Evolutionary conservation across 2,113 vertebrate species (phyloP), one percentile per base, ranked within the genome.

Genomic region (Pitta sordida): DNA sequence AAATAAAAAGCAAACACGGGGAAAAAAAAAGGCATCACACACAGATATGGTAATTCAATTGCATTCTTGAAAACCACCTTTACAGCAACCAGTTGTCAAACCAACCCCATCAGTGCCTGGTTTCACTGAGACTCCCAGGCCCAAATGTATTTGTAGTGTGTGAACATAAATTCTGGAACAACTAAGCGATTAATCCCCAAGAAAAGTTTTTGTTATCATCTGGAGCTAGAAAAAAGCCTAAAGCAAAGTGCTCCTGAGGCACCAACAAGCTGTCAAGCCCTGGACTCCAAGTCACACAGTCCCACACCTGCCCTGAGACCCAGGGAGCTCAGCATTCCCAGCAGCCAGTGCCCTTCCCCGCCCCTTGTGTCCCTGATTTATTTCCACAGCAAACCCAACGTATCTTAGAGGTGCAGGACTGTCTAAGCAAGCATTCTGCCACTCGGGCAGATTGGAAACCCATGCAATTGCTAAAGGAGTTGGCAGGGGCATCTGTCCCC

Each of bases 301-400:
- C 41, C 22, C 3, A 8, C 29, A 37, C 30, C 37, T 34, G 51
- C 15, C 15, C 27, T 0, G 0, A 16, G 64, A 43, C 37, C 1
- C 15, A 65, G 30, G 46, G 3, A 67, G 52, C 39, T 70, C 68
- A 60, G 77, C 26, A 8, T 5, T 1, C 0, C 1, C 60, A 78
- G 65, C 58, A 15, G 3, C 24, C 32, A 19, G 18, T 2, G 17
- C 10, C 2, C 13, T 4, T 43, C 55, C 65, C 36, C 13, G 44
- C 43, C 63, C 55, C 64, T 44, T 11, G 16, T 4, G 73, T 37
- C 46, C 55, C 59, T 3, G 3, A 43, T 18, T 46, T 5, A 46
- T 11, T 59, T 44, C 49, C 78, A 65, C 48, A 63, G 62, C 71
- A 85, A 76, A 83, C 1, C 37, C 69, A 73, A 12, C 15, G 6